A percentile compares a stretch with the other conserved stretches of the same genome.
phyloP scores from a whole-genome alignment of 1,140 invertebrate genomes.

The Harpegnathos saltator region DNA sequence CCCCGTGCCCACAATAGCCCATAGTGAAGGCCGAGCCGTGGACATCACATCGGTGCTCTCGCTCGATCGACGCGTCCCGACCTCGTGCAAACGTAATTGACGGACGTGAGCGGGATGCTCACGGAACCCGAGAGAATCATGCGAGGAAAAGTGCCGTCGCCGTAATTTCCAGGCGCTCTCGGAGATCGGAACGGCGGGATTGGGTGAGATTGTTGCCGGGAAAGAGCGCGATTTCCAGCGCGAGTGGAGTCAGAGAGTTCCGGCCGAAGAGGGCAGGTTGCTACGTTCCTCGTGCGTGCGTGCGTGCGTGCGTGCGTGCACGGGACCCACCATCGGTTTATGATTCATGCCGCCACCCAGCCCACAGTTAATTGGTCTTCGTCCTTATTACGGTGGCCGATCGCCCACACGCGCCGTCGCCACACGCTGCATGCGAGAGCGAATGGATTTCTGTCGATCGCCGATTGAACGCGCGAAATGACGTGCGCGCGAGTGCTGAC shows the following conservation, averaged over 20 bases:
- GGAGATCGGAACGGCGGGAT: too few species aligned
- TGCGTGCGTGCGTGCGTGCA: too few species aligned
- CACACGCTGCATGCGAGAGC: not conserved
- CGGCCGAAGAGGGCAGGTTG: not conserved
- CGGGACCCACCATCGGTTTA: not conserved
- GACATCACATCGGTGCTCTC: not conserved
- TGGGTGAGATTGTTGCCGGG: too few species aligned
- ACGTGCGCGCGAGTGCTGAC: too few species aligned
- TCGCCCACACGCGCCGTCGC: not conserved
- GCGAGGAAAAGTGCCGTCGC: not conserved
- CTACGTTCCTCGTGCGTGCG: not conserved
- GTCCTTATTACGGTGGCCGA: not conserved
- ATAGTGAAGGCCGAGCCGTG: not conserved
- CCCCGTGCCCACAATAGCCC: slow-evolving; percentile 16
- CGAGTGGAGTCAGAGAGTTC: not conserved
- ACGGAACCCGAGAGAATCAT: not conserved
- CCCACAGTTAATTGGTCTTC: slow-evolving; percentile 6
- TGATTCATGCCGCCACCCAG: slow-evolving; percentile 16
- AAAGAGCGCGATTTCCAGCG: not conserved
- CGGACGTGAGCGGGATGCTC: not conserved
- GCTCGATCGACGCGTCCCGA: not conserved
- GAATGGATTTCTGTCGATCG: slow-evolving; percentile 2
- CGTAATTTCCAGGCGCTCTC: too few species aligned
- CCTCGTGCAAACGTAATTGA: not conserved
- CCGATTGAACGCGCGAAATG: not conserved